Evolutionary conservation across 2,888 invertebrate species (phyloP).

Genomic region (Arctia plantaginis): DNA sequence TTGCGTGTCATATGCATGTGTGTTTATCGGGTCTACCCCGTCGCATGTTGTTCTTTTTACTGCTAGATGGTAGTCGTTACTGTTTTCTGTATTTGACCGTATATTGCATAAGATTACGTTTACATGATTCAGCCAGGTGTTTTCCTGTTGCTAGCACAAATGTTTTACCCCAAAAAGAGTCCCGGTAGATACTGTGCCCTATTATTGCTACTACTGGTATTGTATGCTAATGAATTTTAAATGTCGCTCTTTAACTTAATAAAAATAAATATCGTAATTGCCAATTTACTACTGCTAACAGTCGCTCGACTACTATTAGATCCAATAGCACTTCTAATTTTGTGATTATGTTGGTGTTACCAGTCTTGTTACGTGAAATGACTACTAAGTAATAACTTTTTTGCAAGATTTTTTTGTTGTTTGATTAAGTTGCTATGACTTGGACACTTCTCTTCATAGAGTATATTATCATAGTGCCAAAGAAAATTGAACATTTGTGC

Average conservation of each 20-base stretch:
- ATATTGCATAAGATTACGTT: constrained; percentile 3
- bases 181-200: neutral
- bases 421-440: neutral
- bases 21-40: constrained; percentile 48
- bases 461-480: neutral
- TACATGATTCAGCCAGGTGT: neutral
- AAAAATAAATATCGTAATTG: neutral
- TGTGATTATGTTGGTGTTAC: neutral
- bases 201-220: neutral
- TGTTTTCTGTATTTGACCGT: constrained; percentile 13
- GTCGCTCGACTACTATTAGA: neutral
- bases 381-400: neutral
- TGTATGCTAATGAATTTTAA: neutral
- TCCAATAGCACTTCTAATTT: neutral
- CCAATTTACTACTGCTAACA: neutral
- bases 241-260: neutral
- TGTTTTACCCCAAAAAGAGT: neutral
- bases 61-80: constrained; percentile 28
- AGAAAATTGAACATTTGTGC: constrained; percentile 24
- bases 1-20: constrained; percentile 62
- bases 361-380: neutral
- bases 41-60: constrained; percentile 40
- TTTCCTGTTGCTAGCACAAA: constrained; percentile 31
- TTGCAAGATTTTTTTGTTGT: neutral
- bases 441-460: no score